phyloP scores from a whole-genome alignment of 1,140 invertebrate species.

The Drosophila littoralis region DNA sequence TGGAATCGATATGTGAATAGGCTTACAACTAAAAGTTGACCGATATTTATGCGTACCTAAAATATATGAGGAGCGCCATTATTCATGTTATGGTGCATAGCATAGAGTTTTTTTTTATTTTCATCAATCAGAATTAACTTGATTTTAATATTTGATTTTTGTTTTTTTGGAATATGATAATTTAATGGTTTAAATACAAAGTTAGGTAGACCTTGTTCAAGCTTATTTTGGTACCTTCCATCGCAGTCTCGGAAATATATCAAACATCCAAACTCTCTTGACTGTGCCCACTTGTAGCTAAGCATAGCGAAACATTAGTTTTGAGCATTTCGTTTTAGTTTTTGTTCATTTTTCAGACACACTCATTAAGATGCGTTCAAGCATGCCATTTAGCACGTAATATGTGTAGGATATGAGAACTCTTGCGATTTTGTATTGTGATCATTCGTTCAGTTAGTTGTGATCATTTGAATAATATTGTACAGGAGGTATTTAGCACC shows the following conservation, averaged over 20 bases:
- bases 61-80: constrained; percentile 13
- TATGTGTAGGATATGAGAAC: constrained; percentile 5
- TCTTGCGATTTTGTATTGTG: constrained; percentile 36
- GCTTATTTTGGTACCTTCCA: too few species aligned
- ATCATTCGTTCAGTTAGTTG: constrained; percentile 47
- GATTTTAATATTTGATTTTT: not conserved
- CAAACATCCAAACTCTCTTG: not conserved
- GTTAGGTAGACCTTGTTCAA: not conserved
- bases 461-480: constrained; percentile 28
- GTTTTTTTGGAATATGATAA: not conserved
- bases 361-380: constrained; percentile 45
- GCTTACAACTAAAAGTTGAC: constrained; percentile 57
- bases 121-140: not conserved
- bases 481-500: constrained; percentile 9
- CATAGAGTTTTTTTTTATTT: constrained; percentile 33
- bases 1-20: constrained; percentile 72
- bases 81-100: constrained; percentile 56
- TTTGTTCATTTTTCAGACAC: constrained; percentile 29
- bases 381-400: constrained; percentile 60
- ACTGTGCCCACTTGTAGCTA: too few species aligned
- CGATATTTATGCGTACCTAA: constrained; percentile 70
- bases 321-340: constrained; percentile 14
- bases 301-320: constrained; percentile 35
- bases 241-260: not conserved
- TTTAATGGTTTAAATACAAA: not conserved